Evolutionary conservation across 2,888 invertebrate genomes (phyloP), one percentile per base, ranked within the genome.

Genomic region (Hetaerina titia): DNA sequence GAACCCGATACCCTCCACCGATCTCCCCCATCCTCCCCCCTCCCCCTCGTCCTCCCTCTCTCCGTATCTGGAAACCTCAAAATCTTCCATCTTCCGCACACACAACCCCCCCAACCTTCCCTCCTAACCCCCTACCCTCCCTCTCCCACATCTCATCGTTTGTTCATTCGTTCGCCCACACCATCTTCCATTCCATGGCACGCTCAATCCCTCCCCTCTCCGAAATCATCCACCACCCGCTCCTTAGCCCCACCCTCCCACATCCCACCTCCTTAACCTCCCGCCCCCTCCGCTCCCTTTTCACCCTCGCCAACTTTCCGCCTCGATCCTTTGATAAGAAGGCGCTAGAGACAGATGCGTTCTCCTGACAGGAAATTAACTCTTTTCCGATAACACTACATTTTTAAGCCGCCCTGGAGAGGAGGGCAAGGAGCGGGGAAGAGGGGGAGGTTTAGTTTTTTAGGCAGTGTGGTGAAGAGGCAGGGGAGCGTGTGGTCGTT

Each of bases 341-440:
- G 92, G 92, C 92, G 92, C 92, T 92, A 69, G 92, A 92, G 92
- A 92, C 92, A 92, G 92, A 92, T 92, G 69, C 92, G 92, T 92
- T 92, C 92, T 92, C 69, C 92, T 92, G 92, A 92, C 92, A 92
- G 92, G 92, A 92, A 92, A 92, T 92, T 92, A 92, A 92, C 92
- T 92, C 92, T 92, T 92, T 92, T 69, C 92, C 92, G 92, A 92
- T 92, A 92, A 92, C 92, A 74, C 69, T 92, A 92, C 92, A 69
- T 92, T 92, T 92, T 92, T 92, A 92, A 92, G 92, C 92, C 92
- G 81, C 81, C 31, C 81, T 31, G 11, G 81, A 15, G 81, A 81
- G 11, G n/a, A 9, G 11, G 81, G 19, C n/a, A 22, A 22, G 74
- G 74, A n/a, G 19, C 69, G 69, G 7, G 19, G 19, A 69, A 69